Percentiles rank a stretch among this genome's conserved stretches.
phyloP scores from a whole-genome alignment of 2,797 vertebrate species.

The Urocyon cinereoargenteus region DNA sequence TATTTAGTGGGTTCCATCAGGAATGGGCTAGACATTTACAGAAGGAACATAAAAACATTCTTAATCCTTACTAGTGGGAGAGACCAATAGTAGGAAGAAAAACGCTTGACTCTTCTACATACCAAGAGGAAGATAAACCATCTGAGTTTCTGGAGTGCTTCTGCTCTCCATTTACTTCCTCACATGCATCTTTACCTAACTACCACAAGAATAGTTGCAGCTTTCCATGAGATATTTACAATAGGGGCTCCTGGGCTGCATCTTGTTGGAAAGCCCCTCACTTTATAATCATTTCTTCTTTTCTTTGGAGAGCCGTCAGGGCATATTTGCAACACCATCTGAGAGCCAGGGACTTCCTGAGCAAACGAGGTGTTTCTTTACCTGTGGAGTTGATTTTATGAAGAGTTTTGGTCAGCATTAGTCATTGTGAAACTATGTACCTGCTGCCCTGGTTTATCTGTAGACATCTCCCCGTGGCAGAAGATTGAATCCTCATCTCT shows the following conservation, averaged over 20 bases:
- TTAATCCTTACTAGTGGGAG: constrained; percentile 34
- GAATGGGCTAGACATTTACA: constrained; percentile 3
- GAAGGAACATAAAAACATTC: constrained; percentile 2
- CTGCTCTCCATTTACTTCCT: background rate
- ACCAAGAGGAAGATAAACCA: background rate
- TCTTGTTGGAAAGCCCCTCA: constrained; percentile 19
- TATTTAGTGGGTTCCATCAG: constrained; percentile 39
- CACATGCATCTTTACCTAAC: background rate
- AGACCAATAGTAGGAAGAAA: background rate
- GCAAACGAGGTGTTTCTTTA: constrained; percentile 8
- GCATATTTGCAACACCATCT: background rate
- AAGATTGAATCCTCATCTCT: constrained; percentile 52
- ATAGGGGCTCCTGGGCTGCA: background rate
- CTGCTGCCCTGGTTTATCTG: constrained; percentile 59
- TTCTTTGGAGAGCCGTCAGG: background rate
- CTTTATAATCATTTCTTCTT: background rate
- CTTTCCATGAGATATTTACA: background rate
- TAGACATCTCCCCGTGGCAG: constrained; percentile 45
- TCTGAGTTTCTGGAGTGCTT: background rate
- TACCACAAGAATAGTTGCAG: background rate
- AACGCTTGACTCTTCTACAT: background rate
- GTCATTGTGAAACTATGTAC: constrained; percentile 58
- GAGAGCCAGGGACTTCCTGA: constrained; percentile 49
- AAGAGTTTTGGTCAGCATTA: constrained; percentile 70
- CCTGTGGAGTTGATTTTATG: constrained; percentile 65